These are phyloP conservation scores for Labeo rohita DNA, from an alignment of 2,113 vertebrate genomes.

Conservation along the genomic window DNA sequence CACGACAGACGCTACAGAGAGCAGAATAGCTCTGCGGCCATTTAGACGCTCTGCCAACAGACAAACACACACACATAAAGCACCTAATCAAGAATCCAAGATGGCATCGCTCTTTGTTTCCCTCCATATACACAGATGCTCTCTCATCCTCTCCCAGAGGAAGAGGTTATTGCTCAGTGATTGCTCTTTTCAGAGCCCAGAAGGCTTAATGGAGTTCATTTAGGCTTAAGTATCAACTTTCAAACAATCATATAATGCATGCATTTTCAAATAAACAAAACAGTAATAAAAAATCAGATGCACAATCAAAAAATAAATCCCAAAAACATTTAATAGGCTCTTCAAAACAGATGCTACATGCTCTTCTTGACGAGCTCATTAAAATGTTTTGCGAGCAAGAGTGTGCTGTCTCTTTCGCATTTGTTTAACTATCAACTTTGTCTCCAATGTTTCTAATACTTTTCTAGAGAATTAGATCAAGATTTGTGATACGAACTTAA, in stretches of 20 bases:
- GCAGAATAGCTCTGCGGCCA: constrained; percentile 13
- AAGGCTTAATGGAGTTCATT: constrained; percentile 18
- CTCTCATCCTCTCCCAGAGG: constrained; percentile 3
- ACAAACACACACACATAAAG: constrained; percentile 34
- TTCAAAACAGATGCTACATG: background rate
- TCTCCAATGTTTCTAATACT: background rate
- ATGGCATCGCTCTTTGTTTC: constrained; percentile 39
- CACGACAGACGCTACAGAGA: constrained; percentile 25
- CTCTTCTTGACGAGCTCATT: background rate
- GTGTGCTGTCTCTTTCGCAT: background rate
- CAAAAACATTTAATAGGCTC: background rate
- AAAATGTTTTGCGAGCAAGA: background rate
- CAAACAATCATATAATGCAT: background rate
- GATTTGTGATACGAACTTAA: background rate
- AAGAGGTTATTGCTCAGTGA: background rate
- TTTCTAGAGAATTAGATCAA: background rate
- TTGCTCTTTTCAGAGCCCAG: constrained; percentile 14
- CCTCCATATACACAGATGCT: constrained; percentile 24
- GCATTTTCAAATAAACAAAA: background rate
- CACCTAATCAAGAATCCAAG: constrained; percentile 36
- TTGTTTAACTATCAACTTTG: background rate
- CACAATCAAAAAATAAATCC: background rate
- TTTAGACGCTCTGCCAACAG: constrained; percentile 9
- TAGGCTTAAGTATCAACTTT: constrained; percentile 1
- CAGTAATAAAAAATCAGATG: background rate